Evolutionary conservation across 2,113 vertebrate genomes (phyloP).

Genomic region (Callipepla squamata): DNA sequence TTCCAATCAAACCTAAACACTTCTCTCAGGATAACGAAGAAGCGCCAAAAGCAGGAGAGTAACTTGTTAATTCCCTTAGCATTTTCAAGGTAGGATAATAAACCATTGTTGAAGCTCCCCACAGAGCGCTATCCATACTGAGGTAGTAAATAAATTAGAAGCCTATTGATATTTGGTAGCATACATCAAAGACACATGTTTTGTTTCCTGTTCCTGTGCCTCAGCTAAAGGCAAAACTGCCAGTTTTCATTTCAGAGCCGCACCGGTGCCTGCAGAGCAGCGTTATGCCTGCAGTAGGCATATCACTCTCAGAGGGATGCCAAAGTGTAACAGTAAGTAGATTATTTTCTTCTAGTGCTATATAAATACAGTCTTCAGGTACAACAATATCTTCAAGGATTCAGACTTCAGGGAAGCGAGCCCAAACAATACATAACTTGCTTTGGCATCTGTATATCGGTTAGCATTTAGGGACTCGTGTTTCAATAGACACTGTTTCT

Average conservation of each 20-base stretch:
- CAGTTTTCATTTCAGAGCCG: constrained; percentile 2
- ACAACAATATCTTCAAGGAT: constrained; percentile 37
- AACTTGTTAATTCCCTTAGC: not conserved
- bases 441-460: constrained; percentile 4
- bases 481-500: constrained; percentile 10
- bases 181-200: not conserved
- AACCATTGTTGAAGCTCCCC: not conserved
- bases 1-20: not conserved
- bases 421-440: not conserved
- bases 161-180: not conserved
- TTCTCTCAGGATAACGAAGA: not conserved
- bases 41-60: not conserved
- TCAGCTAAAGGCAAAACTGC: not conserved
- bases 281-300: not conserved
- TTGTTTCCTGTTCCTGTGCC: not conserved
- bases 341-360: constrained; percentile 29
- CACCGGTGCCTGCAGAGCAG: not conserved
- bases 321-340: constrained; percentile 24
- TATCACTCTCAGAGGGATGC: constrained; percentile 30
- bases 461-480: not conserved
- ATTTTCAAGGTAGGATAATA: not conserved
- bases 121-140: constrained; percentile 4
- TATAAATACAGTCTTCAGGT: constrained; percentile 33
- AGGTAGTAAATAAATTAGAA: constrained; percentile 45
- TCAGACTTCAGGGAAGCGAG: constrained; percentile 17